phyloP scores from a whole-genome alignment of 2,113 vertebrate species.

The Capreolus pygargus region DNA sequence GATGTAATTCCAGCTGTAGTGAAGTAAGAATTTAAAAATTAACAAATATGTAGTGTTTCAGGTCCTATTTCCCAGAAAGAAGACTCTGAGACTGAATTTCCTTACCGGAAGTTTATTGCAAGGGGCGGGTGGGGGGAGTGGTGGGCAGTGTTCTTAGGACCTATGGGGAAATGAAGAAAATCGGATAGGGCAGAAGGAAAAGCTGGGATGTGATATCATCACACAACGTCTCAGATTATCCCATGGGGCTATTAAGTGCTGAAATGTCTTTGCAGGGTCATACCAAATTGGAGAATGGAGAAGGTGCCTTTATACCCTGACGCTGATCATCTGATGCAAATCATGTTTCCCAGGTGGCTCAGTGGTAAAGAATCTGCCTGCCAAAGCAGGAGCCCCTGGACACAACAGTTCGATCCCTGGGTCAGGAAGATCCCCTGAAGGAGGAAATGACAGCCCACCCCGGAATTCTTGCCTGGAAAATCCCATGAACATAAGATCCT shows the following conservation, averaged over 20 bases:
- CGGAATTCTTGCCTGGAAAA: background rate
- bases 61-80: constrained; percentile 12
- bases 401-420: background rate
- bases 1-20: background rate
- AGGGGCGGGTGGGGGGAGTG: accelerated
- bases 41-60: background rate
- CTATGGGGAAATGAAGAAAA: background rate
- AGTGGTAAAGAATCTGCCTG: background rate
- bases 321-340: background rate
- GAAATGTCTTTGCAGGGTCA: background rate
- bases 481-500: background rate
- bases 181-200: background rate
- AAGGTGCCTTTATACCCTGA: background rate
- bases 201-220: background rate
- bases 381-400: background rate
- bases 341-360: background rate
- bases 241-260: background rate
- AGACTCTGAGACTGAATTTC: background rate
- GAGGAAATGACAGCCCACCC: background rate
- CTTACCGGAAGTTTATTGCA: background rate
- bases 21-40: constrained; percentile 52
- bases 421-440: background rate
- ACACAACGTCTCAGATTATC: background rate
- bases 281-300: background rate
- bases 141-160: background rate